These are phyloP conservation scores for Phrynocephalus guinanensis DNA, from an alignment of 2,797 vertebrate species.

Conservation along the genomic window DNA sequence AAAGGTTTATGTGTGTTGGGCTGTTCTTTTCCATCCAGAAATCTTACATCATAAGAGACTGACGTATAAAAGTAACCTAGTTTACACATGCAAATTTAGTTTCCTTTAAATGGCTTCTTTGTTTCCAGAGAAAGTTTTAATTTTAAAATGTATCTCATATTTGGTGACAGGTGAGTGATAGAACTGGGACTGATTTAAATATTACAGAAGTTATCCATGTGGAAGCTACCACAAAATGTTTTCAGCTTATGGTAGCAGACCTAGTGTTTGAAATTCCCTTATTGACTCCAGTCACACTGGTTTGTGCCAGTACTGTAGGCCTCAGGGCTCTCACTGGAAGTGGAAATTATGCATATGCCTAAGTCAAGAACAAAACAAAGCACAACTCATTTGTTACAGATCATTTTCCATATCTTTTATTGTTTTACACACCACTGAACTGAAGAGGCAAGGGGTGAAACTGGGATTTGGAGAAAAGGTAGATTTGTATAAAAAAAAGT, in stretches of 20 bases:
- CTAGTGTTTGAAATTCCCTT: neutral
- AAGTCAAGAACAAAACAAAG: neutral
- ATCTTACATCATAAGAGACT: neutral
- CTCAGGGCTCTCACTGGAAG: neutral
- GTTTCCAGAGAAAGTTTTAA: neutral
- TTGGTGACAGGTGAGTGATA: neutral
- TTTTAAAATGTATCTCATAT: neutral
- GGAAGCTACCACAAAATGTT: neutral
- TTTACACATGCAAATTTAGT: neutral
- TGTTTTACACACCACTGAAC: too few species aligned
- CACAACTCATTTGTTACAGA: too few species aligned
- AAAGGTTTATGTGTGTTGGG: constrained; percentile 6
- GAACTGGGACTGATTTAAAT: constrained; percentile 17
- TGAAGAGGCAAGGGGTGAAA: too few species aligned
- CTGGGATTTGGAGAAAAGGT: too few species aligned
- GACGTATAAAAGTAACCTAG: constrained; percentile 18
- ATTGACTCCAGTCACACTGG: neutral
- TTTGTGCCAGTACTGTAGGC: neutral
- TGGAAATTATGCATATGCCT: neutral
- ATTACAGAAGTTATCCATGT: neutral
- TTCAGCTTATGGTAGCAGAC: neutral
- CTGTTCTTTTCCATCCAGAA: neutral
- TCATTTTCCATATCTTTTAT: too few species aligned
- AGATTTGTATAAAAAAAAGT: too few species aligned
- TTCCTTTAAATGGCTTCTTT: constrained; percentile 34